Evolutionary conservation across 2,888 invertebrate species (phyloP).

Genomic region (Apoda limacodes): DNA sequence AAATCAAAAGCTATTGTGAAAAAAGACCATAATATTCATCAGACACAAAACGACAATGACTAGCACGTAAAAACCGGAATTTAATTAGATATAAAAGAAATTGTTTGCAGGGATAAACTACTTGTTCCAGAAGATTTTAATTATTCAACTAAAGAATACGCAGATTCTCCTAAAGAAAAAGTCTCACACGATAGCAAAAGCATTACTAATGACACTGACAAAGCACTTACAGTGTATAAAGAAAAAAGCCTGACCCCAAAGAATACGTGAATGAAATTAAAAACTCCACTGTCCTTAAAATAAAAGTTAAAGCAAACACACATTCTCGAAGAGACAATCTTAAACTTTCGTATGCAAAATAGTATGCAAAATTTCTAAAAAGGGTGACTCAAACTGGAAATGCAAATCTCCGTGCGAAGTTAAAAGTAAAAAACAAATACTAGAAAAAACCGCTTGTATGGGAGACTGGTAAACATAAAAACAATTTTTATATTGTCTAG

Average conservation of each 20-base stretch:
- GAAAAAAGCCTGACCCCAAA: conserved; percentile 57
- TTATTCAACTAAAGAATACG: conserved; percentile 45
- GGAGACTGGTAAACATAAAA: conserved; percentile 57
- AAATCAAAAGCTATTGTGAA: conserved; percentile 38
- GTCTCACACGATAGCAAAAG: conserved; percentile 50
- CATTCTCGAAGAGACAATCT: conserved; percentile 42
- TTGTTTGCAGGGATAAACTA: conserved; percentile 50
- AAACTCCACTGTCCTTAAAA: conserved; percentile 54
- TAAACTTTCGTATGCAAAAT: conserved; percentile 58
- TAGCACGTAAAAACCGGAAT: conserved; percentile 60
- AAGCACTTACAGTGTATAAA: conserved; percentile 31
- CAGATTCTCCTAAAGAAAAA: conserved; percentile 32
- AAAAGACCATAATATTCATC: conserved; percentile 51
- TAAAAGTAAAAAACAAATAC: conserved; percentile 59
- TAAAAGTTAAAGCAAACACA: conserved; percentile 60
- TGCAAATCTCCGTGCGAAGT: conserved; percentile 67
- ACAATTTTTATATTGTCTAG: conserved; percentile 60
- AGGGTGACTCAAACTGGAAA: conserved; percentile 55
- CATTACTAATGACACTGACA: conserved; percentile 54
- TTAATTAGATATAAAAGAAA: conserved; percentile 61
- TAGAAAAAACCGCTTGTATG: conserved; percentile 57
- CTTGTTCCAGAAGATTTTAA: conserved; percentile 51
- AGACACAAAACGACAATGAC: conserved; percentile 52
- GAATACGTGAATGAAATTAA: conserved; percentile 51
- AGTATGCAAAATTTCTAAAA: conserved; percentile 35